These are phyloP conservation scores for Solenopsis invicta DNA, from an alignment of 1,140 invertebrate species.

Conservation along the genomic window DNA sequence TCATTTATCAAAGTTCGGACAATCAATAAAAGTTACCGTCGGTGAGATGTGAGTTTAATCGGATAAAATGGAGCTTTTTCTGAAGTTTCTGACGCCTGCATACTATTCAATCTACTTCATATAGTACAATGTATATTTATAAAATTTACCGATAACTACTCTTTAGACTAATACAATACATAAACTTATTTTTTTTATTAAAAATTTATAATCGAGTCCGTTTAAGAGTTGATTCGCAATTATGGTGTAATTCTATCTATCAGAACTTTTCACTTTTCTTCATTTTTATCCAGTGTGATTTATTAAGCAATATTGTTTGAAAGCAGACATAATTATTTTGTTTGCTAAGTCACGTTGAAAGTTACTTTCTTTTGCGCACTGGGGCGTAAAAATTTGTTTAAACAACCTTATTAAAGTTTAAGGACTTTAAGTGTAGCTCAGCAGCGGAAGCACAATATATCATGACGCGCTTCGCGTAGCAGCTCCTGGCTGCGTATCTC, in stretches of 20 bases:
- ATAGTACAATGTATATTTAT: constrained; percentile 16
- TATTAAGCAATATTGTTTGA: not conserved
- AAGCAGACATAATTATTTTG: not conserved
- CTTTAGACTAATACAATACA: not conserved
- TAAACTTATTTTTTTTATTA: not conserved
- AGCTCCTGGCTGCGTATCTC: constrained; percentile 29
- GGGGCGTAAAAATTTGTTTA: constrained; percentile 16
- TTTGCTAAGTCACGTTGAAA: not conserved
- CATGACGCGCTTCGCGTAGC: constrained; percentile 34
- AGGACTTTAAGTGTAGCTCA: constrained; percentile 14
- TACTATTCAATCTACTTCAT: constrained; percentile 28
- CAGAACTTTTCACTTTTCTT: not conserved
- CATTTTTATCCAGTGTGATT: not conserved
- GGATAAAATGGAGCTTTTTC: constrained; percentile 52
- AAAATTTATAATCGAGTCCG: not conserved
- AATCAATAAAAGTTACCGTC: constrained; percentile 58
- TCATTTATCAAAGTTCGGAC: constrained; percentile 72
- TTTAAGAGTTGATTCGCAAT: not conserved
- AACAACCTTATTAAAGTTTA: constrained; percentile 50
- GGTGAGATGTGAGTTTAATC: constrained; percentile 51
- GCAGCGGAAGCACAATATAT: constrained; percentile 39
- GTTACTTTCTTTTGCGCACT: not conserved
- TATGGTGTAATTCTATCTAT: not conserved
- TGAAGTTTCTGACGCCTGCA: constrained; percentile 13
- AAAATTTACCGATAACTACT: constrained; percentile 18